A percentile compares a stretch with the other conserved stretches of the same genome.
Evolutionary conservation across 2,113 vertebrate species (phyloP).

Genomic region (Catharus fuscescens): DNA sequence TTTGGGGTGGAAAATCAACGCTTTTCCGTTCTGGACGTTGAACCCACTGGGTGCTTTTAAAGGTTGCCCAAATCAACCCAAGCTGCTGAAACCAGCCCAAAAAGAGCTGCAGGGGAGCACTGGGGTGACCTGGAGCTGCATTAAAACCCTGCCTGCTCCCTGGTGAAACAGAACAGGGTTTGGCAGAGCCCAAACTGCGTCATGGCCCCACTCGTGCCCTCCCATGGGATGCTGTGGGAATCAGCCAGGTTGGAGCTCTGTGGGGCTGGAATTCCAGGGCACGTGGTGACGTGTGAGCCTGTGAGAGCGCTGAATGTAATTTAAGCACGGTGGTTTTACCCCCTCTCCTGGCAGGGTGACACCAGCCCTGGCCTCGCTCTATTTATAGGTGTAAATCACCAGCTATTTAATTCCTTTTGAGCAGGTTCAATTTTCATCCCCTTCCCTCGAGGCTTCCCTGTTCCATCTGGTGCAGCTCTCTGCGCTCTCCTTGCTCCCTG

Average conservation of each 20-base stretch:
- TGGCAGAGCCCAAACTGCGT: neutral
- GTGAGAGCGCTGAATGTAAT: neutral
- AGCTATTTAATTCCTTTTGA: constrained; percentile 35
- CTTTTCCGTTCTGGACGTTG: neutral
- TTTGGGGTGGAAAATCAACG: neutral
- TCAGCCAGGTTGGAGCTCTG: rapidly evolving
- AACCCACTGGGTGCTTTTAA: neutral
- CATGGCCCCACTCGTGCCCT: rapidly evolving
- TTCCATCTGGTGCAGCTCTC: neutral
- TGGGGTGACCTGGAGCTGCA: neutral
- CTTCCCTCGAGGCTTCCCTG: neutral
- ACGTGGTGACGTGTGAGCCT: neutral
- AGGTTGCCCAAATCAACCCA: neutral
- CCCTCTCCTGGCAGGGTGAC: neutral
- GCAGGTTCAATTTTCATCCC: neutral
- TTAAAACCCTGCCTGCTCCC: neutral
- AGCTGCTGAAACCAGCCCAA: neutral
- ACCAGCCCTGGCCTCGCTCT: neutral
- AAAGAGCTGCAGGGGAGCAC: neutral
- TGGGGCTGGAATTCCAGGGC: neutral
- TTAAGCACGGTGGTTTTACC: neutral
- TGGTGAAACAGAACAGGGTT: neutral
- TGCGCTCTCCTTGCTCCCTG: rapidly evolving
- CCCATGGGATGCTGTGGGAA: neutral
- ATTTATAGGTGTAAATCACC: constrained; percentile 32